A percentile compares a stretch with the other conserved stretches of the same genome.
phyloP scores from a whole-genome alignment of 2,113 vertebrate species.

The Desmodus rotundus region DNA sequence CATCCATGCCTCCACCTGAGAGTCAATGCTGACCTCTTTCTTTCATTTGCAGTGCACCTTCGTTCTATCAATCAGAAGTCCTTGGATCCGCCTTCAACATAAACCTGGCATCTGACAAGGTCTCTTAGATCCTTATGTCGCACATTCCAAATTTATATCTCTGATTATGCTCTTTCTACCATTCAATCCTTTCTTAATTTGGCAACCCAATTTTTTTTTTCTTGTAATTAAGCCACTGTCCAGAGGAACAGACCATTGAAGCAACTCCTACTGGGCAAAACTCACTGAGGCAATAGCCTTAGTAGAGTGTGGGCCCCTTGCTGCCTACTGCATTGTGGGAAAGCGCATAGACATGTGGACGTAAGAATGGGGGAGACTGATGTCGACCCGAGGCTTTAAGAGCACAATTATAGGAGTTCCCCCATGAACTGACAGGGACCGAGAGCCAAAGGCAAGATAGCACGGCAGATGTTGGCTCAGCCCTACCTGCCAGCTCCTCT shows the following conservation, averaged over 20 bases:
- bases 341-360: background rate
- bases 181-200: background rate
- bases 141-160: background rate
- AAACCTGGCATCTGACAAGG: background rate
- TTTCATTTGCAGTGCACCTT: too few species aligned
- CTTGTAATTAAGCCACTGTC: background rate
- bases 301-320: background rate
- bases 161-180: background rate
- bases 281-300: background rate
- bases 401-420: background rate
- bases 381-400: background rate
- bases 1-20: background rate
- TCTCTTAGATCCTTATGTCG: background rate
- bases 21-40: background rate
- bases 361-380: background rate
- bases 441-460: background rate
- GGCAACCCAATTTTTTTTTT: background rate
- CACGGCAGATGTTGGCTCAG: background rate
- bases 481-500: background rate
- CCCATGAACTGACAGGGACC: too few species aligned
- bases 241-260: background rate
- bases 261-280: background rate
- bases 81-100: background rate
- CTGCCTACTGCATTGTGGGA: background rate
- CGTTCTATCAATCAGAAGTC: background rate